Conservation (phyloP, 2,113 vertebrate genomes). For the Odobenus rosmarus region DNA sequence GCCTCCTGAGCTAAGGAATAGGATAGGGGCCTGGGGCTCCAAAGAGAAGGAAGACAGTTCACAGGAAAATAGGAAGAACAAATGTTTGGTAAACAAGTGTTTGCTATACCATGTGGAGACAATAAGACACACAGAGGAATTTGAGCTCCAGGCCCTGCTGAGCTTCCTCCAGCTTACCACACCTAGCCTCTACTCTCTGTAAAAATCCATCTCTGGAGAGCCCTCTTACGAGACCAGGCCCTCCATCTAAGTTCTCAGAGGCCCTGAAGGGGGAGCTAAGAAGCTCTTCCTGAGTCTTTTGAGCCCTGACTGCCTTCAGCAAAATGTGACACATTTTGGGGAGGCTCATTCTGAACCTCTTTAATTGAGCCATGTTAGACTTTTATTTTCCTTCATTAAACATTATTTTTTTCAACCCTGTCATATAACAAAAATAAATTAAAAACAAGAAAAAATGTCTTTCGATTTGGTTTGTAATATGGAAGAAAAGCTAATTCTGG, state of each 20-base stretch:
- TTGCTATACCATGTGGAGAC: neutral
- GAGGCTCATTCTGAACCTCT: neutral
- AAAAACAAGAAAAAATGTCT: neutral
- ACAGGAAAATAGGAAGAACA: neutral
- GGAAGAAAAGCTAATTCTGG: slow-evolving; percentile 37
- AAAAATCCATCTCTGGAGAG: neutral
- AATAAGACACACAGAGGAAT: neutral
- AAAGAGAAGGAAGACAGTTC: neutral
- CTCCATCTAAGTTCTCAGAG: neutral
- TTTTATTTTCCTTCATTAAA: slow-evolving; percentile 49
- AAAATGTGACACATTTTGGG: neutral
- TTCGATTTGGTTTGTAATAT: slow-evolving; percentile 45
- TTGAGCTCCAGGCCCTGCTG: neutral
- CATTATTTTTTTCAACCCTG: slow-evolving; percentile 47
- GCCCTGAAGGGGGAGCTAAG: neutral
- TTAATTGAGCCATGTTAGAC: neutral
- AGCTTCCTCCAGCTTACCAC: neutral
- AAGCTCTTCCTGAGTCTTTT: neutral
- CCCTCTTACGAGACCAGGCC: neutral
- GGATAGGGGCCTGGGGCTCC: neutral
- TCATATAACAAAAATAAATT: slow-evolving; percentile 52
- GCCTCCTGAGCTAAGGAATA: neutral
- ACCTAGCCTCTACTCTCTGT: neutral
- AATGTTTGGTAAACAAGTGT: neutral
- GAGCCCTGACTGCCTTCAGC: neutral